phyloP scores from a whole-genome alignment of 2,797 vertebrate species.

The Mormyrus proboscirostris region DNA sequence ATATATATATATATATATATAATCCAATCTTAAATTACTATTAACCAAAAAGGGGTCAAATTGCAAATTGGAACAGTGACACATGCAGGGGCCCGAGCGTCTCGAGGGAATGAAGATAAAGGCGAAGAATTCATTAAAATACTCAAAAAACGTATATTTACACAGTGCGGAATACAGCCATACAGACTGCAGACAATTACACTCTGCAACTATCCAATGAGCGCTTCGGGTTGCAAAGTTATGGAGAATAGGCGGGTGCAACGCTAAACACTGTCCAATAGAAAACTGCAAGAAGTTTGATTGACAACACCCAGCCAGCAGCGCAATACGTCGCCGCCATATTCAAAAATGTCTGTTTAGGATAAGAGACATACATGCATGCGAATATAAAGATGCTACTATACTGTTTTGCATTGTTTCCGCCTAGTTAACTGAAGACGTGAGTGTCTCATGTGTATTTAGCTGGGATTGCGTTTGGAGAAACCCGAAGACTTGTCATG shows the following conservation, averaged over 20 bases:
- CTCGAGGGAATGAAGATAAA: not conserved
- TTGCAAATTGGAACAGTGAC: not conserved
- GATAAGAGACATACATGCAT: not conserved
- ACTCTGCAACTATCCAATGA: not conserved
- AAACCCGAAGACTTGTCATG: constrained; percentile 31
- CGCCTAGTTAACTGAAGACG: not conserved
- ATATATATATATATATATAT: too few relatives aligned
- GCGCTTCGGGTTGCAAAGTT: not conserved
- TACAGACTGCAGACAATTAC: not conserved
- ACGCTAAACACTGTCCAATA: not conserved
- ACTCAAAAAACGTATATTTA: not conserved
- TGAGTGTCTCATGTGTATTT: not conserved
- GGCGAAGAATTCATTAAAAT: not conserved
- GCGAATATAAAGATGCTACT: not conserved
- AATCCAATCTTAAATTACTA: not conserved
- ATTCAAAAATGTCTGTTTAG: not conserved
- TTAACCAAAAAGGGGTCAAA: not conserved
- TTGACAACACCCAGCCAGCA: not conserved
- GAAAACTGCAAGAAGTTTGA: not conserved
- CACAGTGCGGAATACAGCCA: not conserved
- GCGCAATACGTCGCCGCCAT: not conserved
- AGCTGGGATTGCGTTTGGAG: not conserved
- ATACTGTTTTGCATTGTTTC: not conserved
- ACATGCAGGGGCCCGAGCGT: not conserved
- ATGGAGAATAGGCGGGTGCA: not conserved